A percentile compares a stretch with the other conserved stretches of the same genome.
These are phyloP conservation scores for Pseudanteris insignis DNA, from an alignment of 2,888 invertebrate species.

Conservation along the genomic window DNA sequence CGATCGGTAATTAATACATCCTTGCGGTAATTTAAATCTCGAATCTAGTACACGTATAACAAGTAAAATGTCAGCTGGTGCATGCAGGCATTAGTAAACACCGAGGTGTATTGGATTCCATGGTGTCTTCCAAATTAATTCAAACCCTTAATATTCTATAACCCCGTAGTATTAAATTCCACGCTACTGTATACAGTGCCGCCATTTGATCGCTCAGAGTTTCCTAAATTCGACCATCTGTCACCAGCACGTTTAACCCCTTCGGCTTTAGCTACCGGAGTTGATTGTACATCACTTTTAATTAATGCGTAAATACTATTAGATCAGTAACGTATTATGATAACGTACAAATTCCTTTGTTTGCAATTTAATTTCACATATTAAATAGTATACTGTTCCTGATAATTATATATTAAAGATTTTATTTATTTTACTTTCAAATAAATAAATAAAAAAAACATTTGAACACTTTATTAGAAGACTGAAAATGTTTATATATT, in stretches of 20 bases:
- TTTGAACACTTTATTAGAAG: too few relatives aligned
- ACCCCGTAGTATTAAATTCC: slow-evolving; percentile 33
- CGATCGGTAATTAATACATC: slow-evolving; percentile 6
- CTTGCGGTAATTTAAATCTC: slow-evolving; percentile 17
- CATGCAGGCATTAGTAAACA: slow-evolving; percentile 34
- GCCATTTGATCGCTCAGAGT: slow-evolving; percentile 43
- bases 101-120: slow-evolving; percentile 40
- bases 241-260: slow-evolving; percentile 43
- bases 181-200: slow-evolving; percentile 40
- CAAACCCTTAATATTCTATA: slow-evolving; percentile 30
- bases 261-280: slow-evolving; percentile 16
- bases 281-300: not conserved
- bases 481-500: too few relatives aligned
- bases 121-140: slow-evolving; percentile 36
- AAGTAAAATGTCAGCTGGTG: slow-evolving; percentile 40
- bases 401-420: too few relatives aligned
- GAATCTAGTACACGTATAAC: slow-evolving; percentile 16
- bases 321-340: too few relatives aligned
- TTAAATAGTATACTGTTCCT: too few relatives aligned
- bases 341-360: too few relatives aligned
- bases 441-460: too few relatives aligned
- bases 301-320: not conserved
- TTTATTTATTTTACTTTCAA: too few relatives aligned
- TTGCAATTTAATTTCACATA: too few relatives aligned
- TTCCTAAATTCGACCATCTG: slow-evolving; percentile 41